Conservation (phyloP, 2,113 vertebrate species). For the Nothoprocta pentlandii region DNA sequence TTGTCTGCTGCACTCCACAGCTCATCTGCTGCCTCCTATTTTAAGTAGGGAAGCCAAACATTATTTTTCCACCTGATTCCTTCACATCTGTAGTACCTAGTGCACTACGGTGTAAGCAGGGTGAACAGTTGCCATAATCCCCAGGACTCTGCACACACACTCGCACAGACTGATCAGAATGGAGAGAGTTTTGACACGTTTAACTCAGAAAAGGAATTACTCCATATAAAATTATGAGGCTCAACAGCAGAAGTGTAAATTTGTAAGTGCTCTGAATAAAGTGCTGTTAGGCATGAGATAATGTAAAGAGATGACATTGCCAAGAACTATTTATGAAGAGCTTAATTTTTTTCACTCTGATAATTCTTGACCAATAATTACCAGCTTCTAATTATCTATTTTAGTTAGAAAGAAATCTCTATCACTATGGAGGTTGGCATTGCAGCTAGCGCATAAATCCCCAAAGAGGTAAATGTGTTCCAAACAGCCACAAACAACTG, state of each 20-base stretch:
- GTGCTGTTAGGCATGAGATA: constrained; percentile 76
- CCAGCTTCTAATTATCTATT: constrained; percentile 85
- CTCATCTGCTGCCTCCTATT: constrained; percentile 24
- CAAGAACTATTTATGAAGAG: constrained; percentile 84
- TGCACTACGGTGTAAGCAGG: neutral
- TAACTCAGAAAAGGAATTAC: constrained; percentile 61
- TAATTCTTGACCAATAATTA: constrained; percentile 88
- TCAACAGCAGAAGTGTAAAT: constrained; percentile 74
- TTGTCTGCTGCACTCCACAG: constrained; percentile 3
- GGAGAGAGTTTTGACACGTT: constrained; percentile 18
- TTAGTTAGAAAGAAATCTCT: constrained; percentile 84
- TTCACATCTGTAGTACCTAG: constrained; percentile 9
- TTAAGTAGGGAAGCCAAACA: constrained; percentile 43
- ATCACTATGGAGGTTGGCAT: constrained; percentile 83
- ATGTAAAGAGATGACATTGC: constrained; percentile 81
- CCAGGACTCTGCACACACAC: neutral
- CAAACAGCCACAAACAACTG: constrained; percentile 85
- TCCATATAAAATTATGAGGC: constrained; percentile 73
- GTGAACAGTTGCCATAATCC: neutral
- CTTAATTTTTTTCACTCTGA: constrained; percentile 86
- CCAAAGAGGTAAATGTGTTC: constrained; percentile 84
- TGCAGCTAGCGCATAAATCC: constrained; percentile 81
- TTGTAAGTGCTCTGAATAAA: constrained; percentile 72
- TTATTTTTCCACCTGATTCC: constrained; percentile 35
- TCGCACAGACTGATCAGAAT: constrained; percentile 5